phyloP scores from a whole-genome alignment of 64 coral and sea anemone genomes.

The Stichodactyla mertensii region DNA sequence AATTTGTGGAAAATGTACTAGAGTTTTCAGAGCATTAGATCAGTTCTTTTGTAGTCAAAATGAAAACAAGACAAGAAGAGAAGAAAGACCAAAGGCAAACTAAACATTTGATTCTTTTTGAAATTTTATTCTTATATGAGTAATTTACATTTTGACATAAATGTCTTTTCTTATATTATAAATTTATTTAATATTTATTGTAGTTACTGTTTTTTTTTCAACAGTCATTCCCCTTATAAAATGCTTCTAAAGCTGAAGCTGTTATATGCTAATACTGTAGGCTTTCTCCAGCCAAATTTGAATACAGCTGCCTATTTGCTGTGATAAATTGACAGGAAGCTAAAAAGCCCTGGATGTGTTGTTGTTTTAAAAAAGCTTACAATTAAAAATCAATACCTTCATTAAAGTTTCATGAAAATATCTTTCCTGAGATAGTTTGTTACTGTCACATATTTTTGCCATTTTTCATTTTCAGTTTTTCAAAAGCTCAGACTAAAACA shows the following conservation, averaged over 20 bases:
- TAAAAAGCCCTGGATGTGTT: neutral
- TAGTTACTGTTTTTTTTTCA: neutral
- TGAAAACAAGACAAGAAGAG: neutral
- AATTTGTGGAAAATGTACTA: neutral
- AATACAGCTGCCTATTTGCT: slow-evolving; percentile 1
- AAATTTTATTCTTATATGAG: neutral
- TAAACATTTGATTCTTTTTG: neutral
- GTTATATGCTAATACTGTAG: neutral
- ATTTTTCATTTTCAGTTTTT: neutral
- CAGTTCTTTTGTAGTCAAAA: neutral
- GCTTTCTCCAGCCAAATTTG: neutral
- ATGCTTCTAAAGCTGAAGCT: neutral
- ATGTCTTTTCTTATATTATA: neutral
- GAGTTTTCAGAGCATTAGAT: neutral
- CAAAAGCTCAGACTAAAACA: no score
- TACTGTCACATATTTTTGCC: neutral
- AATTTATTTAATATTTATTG: neutral
- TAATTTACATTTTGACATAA: neutral
- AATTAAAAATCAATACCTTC: neutral
- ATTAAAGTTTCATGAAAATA: no score
- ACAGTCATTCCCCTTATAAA: neutral
- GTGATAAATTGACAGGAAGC: slow-evolving; percentile 4
- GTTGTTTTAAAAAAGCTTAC: neutral
- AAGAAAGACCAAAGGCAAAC: neutral
- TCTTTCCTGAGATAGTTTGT: neutral